These are phyloP conservation scores for Actinopyga echinites DNA, from an alignment of 53 echinoderm and acorn worm genomes.

Conservation along the genomic window DNA sequence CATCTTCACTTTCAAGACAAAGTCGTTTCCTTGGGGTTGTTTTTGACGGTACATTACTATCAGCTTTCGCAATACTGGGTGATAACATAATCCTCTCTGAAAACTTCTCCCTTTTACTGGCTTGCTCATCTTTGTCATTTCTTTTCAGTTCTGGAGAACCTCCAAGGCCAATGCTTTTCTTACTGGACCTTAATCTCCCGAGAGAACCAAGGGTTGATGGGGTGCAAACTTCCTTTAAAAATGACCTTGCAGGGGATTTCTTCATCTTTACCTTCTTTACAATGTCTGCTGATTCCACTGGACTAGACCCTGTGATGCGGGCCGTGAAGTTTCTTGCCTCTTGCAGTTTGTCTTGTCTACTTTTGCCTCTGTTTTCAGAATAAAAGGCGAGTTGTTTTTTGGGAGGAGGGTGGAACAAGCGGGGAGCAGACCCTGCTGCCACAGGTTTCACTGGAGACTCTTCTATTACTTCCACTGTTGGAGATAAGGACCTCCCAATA, in stretches of 20 bases:
- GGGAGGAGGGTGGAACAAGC: neutral
- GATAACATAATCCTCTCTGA: neutral
- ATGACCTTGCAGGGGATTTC: constrained; percentile 24
- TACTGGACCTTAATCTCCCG: neutral
- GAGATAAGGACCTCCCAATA: constrained; percentile 39
- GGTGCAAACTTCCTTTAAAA: constrained; percentile 36
- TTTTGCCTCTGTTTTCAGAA: constrained; percentile 15
- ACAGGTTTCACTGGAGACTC: constrained; percentile 76
- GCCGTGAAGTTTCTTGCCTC: constrained; percentile 11
- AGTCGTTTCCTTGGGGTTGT: neutral
- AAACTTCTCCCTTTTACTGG: neutral
- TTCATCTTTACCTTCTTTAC: neutral
- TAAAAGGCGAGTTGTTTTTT: constrained; percentile 4
- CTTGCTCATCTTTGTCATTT: neutral
- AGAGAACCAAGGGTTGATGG: constrained; percentile 30
- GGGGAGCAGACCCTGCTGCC: neutral
- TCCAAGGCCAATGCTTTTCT: neutral
- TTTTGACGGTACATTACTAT: neutral
- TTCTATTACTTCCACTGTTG: constrained; percentile 62
- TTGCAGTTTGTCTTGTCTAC: neutral
- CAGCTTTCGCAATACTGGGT: neutral
- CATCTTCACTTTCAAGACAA: neutral
- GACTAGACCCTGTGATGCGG: constrained; percentile 15
- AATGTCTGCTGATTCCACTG: neutral
- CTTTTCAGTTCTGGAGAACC: constrained; percentile 11